Evolutionary conservation across 2,797 vertebrate genomes (phyloP).

Genomic region (Heliangelus exortis): DNA sequence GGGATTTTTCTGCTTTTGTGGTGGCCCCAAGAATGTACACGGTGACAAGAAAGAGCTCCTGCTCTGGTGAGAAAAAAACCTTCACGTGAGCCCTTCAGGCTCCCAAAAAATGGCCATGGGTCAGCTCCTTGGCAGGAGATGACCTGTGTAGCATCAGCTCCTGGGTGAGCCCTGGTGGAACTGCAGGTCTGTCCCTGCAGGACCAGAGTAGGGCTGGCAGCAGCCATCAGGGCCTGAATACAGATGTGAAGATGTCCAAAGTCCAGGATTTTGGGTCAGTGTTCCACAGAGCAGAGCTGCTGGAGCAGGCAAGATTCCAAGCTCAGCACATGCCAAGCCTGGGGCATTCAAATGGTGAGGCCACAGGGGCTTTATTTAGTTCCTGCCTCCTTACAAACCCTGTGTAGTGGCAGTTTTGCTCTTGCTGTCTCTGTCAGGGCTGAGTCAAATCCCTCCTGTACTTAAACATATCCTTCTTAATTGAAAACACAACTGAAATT

Average conservation of each 20-base stretch:
- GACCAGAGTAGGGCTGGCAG: fast-evolving
- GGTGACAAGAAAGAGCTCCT: neutral
- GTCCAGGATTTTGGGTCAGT: fast-evolving
- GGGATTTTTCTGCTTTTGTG: neutral
- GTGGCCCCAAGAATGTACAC: fast-evolving
- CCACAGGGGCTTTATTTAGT: fast-evolving
- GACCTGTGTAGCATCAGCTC: neutral
- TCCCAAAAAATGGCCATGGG: neutral
- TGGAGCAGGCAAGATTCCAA: neutral
- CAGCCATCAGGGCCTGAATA: neutral
- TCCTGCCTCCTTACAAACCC: neutral
- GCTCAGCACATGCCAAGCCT: neutral
- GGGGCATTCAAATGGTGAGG: fast-evolving
- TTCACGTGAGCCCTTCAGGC: too few relatives aligned
- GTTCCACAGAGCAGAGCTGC: fast-evolving
- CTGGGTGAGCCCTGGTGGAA: neutral
- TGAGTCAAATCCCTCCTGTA: neutral
- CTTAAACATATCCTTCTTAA: neutral
- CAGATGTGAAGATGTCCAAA: neutral
- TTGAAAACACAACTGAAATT: neutral
- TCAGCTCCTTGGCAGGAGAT: neutral
- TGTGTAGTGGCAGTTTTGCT: neutral
- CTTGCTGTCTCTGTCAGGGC: fast-evolving
- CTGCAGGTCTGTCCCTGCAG: neutral
- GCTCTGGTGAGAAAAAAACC: neutral